Evolutionary conservation across 2,113 vertebrate genomes (phyloP).

Genomic region (Macroglossus sobrinus): DNA sequence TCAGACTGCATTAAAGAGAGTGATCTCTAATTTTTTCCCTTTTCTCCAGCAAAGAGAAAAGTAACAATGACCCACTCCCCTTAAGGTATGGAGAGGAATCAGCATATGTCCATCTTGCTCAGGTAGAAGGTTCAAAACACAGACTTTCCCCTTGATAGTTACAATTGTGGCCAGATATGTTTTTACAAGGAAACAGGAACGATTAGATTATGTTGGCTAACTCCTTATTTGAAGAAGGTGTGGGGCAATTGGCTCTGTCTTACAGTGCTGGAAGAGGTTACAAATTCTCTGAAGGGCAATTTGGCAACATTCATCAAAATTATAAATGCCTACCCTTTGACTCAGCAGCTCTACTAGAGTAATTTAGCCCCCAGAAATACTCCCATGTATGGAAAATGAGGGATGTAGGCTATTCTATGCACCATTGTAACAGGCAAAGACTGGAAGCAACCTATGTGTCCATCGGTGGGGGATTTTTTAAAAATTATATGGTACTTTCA

Average conservation of each 20-base stretch:
- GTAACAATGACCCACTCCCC: background rate
- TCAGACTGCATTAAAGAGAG: background rate
- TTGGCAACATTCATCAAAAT: background rate
- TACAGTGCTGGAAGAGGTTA: background rate
- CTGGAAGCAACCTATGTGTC: background rate
- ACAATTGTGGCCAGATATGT: background rate
- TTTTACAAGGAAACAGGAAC: background rate
- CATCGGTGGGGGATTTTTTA: background rate
- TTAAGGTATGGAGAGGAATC: background rate
- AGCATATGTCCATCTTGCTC: background rate
- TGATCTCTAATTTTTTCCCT: background rate
- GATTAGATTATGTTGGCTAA: background rate
- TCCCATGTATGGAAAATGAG: background rate
- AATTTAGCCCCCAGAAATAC: background rate
- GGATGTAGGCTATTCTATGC: background rate
- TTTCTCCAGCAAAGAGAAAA: background rate
- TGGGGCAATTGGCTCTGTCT: background rate
- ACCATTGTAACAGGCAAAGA: background rate
- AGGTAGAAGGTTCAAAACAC: background rate
- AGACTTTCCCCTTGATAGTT: background rate
- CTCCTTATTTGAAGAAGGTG: background rate
- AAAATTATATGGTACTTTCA: background rate
- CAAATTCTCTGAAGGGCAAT: background rate
- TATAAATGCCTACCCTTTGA: background rate
- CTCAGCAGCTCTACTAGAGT: background rate